These are phyloP conservation scores for Microctenopoma steveboyesi DNA, from an alignment of 2,797 vertebrate species.

Conservation along the genomic window DNA sequence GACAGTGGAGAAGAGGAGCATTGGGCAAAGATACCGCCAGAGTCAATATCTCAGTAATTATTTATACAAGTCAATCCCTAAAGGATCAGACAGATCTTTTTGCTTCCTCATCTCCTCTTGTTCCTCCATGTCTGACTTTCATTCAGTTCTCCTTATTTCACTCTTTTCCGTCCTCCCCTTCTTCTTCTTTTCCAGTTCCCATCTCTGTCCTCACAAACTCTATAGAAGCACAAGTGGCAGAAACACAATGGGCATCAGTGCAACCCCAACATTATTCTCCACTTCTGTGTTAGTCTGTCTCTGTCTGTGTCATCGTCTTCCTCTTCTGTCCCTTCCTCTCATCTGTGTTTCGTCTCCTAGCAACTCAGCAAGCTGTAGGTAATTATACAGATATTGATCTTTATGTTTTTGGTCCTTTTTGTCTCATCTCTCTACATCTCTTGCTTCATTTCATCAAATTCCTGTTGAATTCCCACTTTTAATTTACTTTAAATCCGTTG, in stretches of 20 bases:
- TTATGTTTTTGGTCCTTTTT: constrained; percentile 34
- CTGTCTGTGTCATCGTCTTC: constrained; percentile 2
- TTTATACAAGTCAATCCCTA: constrained; percentile 47
- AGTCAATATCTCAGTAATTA: constrained; percentile 64
- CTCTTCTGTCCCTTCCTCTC: constrained; percentile 15
- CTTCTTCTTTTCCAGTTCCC: background rate
- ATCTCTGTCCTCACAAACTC: constrained; percentile 3
- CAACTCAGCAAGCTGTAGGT: constrained; percentile 72
- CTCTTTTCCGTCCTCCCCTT: background rate
- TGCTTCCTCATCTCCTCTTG: background rate
- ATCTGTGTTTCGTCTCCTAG: constrained; percentile 66
- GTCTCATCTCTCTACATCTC: background rate
- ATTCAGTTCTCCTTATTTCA: background rate
- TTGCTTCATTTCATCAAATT: constrained; percentile 14
- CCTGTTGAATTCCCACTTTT: constrained; percentile 43
- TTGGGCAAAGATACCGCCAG: constrained; percentile 12
- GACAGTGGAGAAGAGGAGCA: background rate
- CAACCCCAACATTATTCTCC: constrained; percentile 40
- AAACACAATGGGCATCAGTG: constrained; percentile 34
- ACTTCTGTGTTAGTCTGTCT: constrained; percentile 13
- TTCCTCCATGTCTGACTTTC: background rate
- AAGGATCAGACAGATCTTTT: constrained; percentile 16
- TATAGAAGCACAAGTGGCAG: constrained; percentile 22
- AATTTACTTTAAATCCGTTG: constrained; percentile 57
- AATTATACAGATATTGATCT: constrained; percentile 75